Percentiles rank a stretch among this genome's conserved stretches.
phyloP scores from a whole-genome alignment of 2,888 invertebrate species.

The Petrophora chlorosata region DNA sequence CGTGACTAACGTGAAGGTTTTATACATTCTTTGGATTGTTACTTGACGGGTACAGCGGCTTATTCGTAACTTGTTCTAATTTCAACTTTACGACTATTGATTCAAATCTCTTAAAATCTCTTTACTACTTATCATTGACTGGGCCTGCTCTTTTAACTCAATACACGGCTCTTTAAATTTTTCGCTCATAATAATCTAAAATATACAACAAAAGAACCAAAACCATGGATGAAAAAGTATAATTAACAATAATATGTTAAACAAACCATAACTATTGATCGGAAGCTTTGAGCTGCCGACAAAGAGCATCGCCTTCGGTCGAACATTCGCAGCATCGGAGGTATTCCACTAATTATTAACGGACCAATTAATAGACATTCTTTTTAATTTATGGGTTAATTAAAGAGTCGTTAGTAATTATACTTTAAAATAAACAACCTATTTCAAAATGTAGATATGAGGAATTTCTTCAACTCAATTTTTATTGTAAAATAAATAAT shows the following conservation, averaged over 20 bases:
- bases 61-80: conserved; percentile 10
- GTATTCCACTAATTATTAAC: conserved; percentile 33
- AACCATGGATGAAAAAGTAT: conserved; percentile 53
- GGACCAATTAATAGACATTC: conserved; percentile 17
- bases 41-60: conserved; percentile 12
- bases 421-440: background rate
- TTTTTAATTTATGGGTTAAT: conserved; percentile 14
- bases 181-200: conserved; percentile 34
- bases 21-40: conserved; percentile 31
- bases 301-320: conserved; percentile 37
- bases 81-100: conserved; percentile 18
- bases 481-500: background rate
- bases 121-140: background rate
- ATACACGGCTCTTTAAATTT: conserved; percentile 21
- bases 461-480: background rate
- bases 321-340: conserved; percentile 33
- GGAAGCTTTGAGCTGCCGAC: conserved; percentile 67
- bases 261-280: conserved; percentile 61
- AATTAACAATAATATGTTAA: conserved; percentile 77
- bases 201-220: conserved; percentile 37
- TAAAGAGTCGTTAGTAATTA: background rate
- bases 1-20: conserved; percentile 49
- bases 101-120: conserved; percentile 13
- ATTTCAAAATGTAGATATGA: background rate
- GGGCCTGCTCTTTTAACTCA: conserved; percentile 3